These are phyloP conservation scores for Anas platyrhynchos DNA, from an alignment of 2,113 vertebrate species.

Conservation along the genomic window DNA sequence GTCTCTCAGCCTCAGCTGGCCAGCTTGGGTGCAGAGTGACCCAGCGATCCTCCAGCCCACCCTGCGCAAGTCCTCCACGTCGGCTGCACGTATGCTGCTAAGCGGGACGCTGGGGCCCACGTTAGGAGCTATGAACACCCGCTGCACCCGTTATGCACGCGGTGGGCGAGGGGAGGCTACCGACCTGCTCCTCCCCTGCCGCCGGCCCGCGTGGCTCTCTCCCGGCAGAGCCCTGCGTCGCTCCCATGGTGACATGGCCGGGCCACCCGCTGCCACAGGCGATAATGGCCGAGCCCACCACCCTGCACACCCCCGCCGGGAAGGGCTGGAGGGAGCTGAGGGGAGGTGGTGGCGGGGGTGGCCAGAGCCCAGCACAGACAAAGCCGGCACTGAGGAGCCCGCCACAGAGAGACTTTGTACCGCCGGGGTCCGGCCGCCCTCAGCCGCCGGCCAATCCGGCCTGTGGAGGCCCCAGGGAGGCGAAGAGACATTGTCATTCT, in stretches of 20 bases:
- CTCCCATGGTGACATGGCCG: conserved; percentile 59
- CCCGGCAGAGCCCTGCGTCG: conserved; percentile 54
- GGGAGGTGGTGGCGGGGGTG: not conserved
- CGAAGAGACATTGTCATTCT: conserved; percentile 31
- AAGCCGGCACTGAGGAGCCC: conserved; percentile 21
- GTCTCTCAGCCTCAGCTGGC: not conserved
- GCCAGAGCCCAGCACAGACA: not conserved
- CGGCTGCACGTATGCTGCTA: not conserved
- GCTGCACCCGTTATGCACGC: not conserved
- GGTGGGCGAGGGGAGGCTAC: not conserved
- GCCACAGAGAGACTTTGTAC: conserved; percentile 51
- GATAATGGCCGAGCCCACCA: not conserved
- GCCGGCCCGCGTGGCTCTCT: conserved; percentile 1
- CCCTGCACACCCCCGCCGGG: not conserved
- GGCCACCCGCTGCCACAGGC: not conserved
- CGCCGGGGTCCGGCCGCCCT: not conserved
- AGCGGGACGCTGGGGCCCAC: no score
- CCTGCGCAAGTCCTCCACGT: fast-evolving
- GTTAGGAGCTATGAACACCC: not conserved
- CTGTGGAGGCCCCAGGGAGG: not conserved
- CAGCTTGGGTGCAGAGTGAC: not conserved
- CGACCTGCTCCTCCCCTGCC: conserved; percentile 47
- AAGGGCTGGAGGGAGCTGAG: not conserved
- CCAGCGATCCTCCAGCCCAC: not conserved
- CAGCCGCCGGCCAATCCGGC: conserved; percentile 34